A percentile compares a stretch with the other conserved stretches of the same genome.
Evolutionary conservation across 2,888 invertebrate genomes (phyloP).

Genomic region (Trileptium ribeirensis): DNA sequence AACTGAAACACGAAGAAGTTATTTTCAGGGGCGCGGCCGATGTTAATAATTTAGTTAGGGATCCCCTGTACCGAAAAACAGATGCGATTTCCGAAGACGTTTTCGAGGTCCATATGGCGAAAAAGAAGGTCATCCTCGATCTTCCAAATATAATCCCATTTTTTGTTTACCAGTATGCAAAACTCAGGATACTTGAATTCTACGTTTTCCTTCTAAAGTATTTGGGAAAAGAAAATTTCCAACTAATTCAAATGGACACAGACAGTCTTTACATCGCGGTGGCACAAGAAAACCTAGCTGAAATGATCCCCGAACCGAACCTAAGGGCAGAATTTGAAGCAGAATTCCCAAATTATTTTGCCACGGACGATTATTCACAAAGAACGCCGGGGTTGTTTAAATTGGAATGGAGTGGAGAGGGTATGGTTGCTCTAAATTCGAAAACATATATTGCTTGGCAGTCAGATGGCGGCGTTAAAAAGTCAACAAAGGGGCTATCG

Average conservation of each 20-base stretch:
- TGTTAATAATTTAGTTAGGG: no score
- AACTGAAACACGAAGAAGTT: not conserved
- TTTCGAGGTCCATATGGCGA: not conserved
- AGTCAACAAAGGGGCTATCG: no score
- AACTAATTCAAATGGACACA: conserved; percentile 9
- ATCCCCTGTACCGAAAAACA: no score
- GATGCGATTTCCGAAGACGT: not conserved
- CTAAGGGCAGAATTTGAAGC: no score
- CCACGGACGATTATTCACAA: not conserved
- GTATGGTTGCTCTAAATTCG: not conserved
- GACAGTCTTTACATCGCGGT: not conserved
- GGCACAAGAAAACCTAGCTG: not conserved
- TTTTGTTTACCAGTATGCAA: not conserved
- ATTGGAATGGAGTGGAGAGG: not conserved
- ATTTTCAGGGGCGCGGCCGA: no score
- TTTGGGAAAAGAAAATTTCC: conserved; percentile 4
- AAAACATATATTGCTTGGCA: not conserved
- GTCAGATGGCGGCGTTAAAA: not conserved
- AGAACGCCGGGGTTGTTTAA: not conserved
- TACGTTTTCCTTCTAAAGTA: not conserved
- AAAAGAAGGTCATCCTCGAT: not conserved
- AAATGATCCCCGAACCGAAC: no score
- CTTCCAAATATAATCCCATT: not conserved
- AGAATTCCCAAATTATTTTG: no score
- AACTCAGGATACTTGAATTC: not conserved